Conservation (phyloP, 1,140 invertebrate genomes). For the Apocrypta bakeri region DNA sequence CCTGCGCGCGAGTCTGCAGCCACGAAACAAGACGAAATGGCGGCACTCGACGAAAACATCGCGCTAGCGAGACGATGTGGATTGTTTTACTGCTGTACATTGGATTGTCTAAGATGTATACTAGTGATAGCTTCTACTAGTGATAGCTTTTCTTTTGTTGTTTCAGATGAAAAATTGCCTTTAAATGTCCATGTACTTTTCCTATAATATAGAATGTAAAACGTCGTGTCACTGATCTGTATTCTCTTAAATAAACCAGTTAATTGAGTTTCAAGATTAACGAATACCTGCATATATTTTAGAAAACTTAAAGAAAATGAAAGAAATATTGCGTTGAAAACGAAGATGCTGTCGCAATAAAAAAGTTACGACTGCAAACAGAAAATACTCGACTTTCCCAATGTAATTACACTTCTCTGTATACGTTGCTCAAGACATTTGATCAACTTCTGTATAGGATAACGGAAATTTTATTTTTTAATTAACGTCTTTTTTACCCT, state of each 20-base stretch:
- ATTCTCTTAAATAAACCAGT: too few relatives aligned
- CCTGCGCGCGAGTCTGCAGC: neutral
- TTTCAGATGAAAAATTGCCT: too few relatives aligned
- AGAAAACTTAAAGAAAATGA: too few relatives aligned
- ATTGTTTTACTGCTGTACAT: neutral
- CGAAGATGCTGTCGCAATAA: neutral
- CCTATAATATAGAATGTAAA: too few relatives aligned
- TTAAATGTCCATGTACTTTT: too few relatives aligned
- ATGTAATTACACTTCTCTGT: neutral
- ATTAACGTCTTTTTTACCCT: neutral
- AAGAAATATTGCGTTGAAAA: neutral
- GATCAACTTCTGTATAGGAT: neutral
- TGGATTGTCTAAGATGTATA: neutral
- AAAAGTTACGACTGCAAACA: too few relatives aligned
- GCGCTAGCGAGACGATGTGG: neutral
- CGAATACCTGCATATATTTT: too few relatives aligned
- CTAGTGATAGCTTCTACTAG: neutral
- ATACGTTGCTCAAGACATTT: neutral
- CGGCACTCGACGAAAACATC: neutral
- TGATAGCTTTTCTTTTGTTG: neutral
- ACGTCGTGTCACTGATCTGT: too few relatives aligned
- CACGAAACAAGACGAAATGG: constrained; percentile 21
- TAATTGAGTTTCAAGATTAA: too few relatives aligned
- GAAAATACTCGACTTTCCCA: too few relatives aligned
- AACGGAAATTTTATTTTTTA: neutral